These are phyloP conservation scores for Conomelus anceps DNA, from an alignment of 2,888 invertebrate species.

Conservation along the genomic window DNA sequence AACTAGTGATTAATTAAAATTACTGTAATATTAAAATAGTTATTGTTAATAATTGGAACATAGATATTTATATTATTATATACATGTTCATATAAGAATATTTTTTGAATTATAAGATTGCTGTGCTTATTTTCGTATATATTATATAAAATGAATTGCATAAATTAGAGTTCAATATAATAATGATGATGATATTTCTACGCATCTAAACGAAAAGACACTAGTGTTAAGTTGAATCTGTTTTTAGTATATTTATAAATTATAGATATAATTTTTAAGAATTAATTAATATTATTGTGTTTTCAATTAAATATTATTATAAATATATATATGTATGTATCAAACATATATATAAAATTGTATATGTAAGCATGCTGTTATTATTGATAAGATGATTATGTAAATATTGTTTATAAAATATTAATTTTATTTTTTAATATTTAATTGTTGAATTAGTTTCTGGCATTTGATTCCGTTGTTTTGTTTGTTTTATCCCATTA, in stretches of 20 bases:
- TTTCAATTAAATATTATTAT: neutral
- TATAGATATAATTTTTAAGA: neutral
- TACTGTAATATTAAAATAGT: neutral
- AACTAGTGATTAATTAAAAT: neutral
- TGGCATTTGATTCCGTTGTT: no score
- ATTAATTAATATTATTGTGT: neutral
- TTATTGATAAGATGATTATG: neutral
- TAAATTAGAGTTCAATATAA: neutral
- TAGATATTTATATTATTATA: slow-evolving; percentile 1
- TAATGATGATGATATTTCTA: neutral
- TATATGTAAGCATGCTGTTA: neutral
- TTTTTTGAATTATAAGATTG: neutral
- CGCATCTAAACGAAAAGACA: neutral
- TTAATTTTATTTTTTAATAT: neutral
- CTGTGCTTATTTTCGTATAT: neutral
- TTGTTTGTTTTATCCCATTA: neutral
- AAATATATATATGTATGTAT: neutral
- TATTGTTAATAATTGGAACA: neutral
- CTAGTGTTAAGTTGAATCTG: neutral
- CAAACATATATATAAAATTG: neutral
- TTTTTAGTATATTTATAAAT: neutral
- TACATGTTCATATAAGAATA: slow-evolving; percentile 15
- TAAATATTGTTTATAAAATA: neutral
- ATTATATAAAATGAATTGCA: neutral
- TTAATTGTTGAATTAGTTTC: neutral